phyloP scores from a whole-genome alignment of 2,113 vertebrate species.

The Tonatia bakeri region DNA sequence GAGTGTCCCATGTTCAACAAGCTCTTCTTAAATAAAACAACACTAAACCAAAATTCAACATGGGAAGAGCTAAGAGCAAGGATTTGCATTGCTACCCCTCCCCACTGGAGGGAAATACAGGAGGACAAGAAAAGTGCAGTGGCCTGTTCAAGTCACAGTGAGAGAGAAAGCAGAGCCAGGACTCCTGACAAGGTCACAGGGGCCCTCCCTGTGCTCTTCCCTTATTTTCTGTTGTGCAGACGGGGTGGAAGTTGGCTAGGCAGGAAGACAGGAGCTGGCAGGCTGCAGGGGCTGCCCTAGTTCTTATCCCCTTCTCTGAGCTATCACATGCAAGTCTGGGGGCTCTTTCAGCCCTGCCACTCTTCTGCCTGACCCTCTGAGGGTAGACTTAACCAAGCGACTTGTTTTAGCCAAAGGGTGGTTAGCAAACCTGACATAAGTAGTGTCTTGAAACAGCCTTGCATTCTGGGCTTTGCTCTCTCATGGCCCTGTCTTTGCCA shows the following conservation, averaged over 20 bases:
- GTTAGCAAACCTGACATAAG: not conserved
- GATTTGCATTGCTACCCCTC: not conserved
- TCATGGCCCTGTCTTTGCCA: not conserved
- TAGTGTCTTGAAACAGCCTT: not conserved
- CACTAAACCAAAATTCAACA: not conserved
- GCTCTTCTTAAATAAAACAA: not conserved
- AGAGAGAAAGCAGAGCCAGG: not conserved
- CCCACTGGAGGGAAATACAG: not conserved
- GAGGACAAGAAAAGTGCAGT: not conserved
- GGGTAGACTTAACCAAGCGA: not conserved
- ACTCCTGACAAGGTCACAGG: not conserved
- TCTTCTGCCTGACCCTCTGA: not conserved
- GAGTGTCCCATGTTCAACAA: not conserved
- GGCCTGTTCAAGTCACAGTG: not conserved
- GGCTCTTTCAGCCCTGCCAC: not conserved
- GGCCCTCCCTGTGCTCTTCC: not conserved
- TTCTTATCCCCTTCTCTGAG: not conserved
- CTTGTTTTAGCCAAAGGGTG: not conserved
- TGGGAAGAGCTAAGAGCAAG: not conserved
- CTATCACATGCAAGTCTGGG: not conserved
- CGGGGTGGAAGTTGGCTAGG: not conserved
- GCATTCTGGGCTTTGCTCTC: not conserved
- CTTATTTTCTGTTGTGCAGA: not conserved
- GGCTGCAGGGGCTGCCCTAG: not conserved
- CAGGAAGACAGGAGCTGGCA: not conserved